These are phyloP conservation scores for Drosophila trichaetosa DNA, from an alignment of 2,888 invertebrate genomes.

Conservation along the genomic window DNA sequence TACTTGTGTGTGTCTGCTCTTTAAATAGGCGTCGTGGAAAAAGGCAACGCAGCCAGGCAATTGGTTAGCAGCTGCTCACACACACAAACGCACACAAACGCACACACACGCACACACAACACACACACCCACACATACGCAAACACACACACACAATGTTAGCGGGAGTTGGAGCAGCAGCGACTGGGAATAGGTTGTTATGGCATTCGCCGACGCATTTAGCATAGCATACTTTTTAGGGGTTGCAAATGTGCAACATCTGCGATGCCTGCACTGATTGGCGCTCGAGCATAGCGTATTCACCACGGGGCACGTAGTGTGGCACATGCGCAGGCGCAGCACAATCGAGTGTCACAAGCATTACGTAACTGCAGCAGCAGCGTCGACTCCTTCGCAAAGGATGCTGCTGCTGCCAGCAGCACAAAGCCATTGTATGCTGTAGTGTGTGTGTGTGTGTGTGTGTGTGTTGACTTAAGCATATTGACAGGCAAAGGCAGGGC, in stretches of 20 bases:
- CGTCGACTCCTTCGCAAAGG: conserved; percentile 16
- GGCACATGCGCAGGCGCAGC: conserved; percentile 73
- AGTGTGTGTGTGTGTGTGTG: conserved; percentile 6
- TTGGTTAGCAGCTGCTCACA: conserved; percentile 66
- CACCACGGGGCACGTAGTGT: conserved; percentile 47
- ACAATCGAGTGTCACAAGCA: conserved; percentile 17
- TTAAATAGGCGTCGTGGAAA: conserved; percentile 38
- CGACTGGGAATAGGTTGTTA: conserved; percentile 63
- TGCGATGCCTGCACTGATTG: conserved; percentile 58
- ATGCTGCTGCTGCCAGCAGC: conserved; percentile 20
- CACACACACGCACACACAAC: neutral
- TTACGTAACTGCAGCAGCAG: conserved; percentile 63
- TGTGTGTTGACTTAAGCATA: conserved; percentile 21
- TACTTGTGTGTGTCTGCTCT: conserved; percentile 15
- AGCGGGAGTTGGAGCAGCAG: neutral
- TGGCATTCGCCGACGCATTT: conserved; percentile 71
- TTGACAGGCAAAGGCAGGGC: conserved; percentile 35
- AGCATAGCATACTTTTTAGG: conserved; percentile 77
- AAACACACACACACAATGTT: neutral
- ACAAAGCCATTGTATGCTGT: conserved; percentile 9
- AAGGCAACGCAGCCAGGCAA: conserved; percentile 58
- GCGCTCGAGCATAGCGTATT: conserved; percentile 58
- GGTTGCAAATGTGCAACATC: conserved; percentile 71
- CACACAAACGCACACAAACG: conserved; percentile 5
- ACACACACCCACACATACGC: neutral